Evolutionary conservation across 2,888 invertebrate genomes (phyloP).

Genomic region (Latrodectus hesperus): DNA sequence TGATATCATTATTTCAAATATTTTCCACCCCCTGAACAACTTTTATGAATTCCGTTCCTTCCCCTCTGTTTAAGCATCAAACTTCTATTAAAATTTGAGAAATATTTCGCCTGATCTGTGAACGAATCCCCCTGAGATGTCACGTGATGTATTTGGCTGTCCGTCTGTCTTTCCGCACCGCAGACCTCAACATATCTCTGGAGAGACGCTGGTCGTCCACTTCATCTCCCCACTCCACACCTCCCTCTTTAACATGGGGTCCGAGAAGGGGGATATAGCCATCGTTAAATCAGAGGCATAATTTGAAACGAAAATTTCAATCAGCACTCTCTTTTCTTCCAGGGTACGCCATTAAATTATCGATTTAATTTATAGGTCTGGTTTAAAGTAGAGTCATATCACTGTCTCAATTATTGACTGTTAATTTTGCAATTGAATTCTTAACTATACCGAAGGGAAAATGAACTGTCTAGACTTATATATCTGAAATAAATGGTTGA

Average conservation of each 20-base stretch:
- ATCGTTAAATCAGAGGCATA: constrained; percentile 42
- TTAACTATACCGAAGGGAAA: too few species aligned
- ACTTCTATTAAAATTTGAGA: neutral
- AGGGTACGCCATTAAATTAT: neutral
- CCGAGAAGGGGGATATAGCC: constrained; percentile 5
- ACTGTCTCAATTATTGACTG: too few species aligned
- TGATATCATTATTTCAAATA: constrained; percentile 27
- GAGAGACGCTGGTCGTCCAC: neutral
- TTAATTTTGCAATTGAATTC: too few species aligned
- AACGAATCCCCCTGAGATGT: neutral
- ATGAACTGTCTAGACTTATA: too few species aligned
- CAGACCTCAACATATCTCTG: constrained; percentile 13
- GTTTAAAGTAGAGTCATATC: neutral
- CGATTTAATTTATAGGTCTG: constrained; percentile 21
- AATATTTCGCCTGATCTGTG: neutral
- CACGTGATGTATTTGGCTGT: constrained; percentile 48
- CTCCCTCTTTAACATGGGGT: neutral
- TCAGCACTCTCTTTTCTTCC: constrained; percentile 25
- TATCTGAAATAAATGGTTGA: too few species aligned
- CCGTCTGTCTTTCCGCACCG: constrained; percentile 29
- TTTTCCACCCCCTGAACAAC: neutral
- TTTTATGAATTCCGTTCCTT: neutral
- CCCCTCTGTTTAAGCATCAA: neutral
- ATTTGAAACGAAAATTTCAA: constrained; percentile 61
- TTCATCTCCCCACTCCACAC: neutral